phyloP scores from a whole-genome alignment of 2,797 vertebrate species.

The Thripadectes ignobilis region DNA sequence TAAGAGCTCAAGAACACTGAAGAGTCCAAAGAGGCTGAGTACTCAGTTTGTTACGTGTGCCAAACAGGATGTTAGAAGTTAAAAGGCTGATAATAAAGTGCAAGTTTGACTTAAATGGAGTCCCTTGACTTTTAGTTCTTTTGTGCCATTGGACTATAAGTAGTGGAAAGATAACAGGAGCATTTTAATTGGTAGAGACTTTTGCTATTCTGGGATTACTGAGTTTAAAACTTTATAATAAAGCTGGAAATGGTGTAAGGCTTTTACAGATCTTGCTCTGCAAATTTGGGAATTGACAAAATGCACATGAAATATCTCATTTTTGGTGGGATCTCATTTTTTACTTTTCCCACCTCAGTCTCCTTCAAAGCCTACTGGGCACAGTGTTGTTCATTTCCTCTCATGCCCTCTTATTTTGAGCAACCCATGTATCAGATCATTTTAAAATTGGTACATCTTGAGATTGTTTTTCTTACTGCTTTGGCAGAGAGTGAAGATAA shows the following conservation, averaged over 20 bases:
- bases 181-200: background rate
- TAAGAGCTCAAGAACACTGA: background rate
- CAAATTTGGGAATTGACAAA: constrained; percentile 45
- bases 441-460: background rate
- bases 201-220: background rate
- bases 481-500: background rate
- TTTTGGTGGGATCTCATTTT: background rate
- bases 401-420: background rate
- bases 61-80: background rate
- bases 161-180: background rate
- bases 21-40: background rate
- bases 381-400: constrained; percentile 6
- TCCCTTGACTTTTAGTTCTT: background rate
- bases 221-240: background rate
- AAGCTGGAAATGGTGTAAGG: constrained; percentile 11
- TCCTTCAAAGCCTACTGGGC: background rate
- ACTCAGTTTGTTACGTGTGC: background rate
- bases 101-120: background rate
- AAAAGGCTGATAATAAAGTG: background rate
- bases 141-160: background rate
- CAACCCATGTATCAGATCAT: background rate
- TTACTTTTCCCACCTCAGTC: background rate
- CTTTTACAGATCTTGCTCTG: constrained; percentile 25
- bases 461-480: background rate
- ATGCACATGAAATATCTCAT: background rate